phyloP scores from a whole-genome alignment of 2,888 invertebrate genomes.

The Gastracanthus pulcherrimus region DNA sequence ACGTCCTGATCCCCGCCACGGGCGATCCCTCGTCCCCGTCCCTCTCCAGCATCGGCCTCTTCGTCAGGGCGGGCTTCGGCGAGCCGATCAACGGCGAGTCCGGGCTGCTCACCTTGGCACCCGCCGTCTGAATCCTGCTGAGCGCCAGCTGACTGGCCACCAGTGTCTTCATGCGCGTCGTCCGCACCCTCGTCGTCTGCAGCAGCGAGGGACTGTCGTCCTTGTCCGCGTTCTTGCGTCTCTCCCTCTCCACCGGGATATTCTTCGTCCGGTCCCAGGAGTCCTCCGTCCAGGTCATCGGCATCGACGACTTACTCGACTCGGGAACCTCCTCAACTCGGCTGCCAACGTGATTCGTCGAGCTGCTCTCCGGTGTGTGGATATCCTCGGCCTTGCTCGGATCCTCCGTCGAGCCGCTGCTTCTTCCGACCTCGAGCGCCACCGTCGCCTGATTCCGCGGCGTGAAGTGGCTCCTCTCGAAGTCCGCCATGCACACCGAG shows the following conservation, averaged over 20 bases:
- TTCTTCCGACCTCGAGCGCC: background rate
- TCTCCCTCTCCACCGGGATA: background rate
- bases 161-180: background rate
- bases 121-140: background rate
- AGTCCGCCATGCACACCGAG: constrained; percentile 63
- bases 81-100: constrained; percentile 28
- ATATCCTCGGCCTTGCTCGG: background rate
- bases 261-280: constrained; percentile 53
- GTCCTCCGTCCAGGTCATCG: constrained; percentile 52
- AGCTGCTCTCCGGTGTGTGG: too few relatives aligned
- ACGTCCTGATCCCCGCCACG: constrained; percentile 62
- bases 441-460: background rate
- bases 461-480: constrained; percentile 61
- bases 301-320: background rate
- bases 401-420: background rate
- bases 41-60: constrained; percentile 55
- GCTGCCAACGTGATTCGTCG: too few relatives aligned
- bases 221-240: background rate
- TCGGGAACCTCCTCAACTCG: too few relatives aligned
- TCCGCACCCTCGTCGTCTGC: background rate
- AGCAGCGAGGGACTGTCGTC: constrained; percentile 53
- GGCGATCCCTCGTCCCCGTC: constrained; percentile 56
- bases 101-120: background rate
- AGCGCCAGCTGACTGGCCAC: background rate
- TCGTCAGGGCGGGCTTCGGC: constrained; percentile 52